These are phyloP conservation scores for Chloropsis hardwickii DNA, from an alignment of 2,113 vertebrate genomes.

Conservation along the genomic window DNA sequence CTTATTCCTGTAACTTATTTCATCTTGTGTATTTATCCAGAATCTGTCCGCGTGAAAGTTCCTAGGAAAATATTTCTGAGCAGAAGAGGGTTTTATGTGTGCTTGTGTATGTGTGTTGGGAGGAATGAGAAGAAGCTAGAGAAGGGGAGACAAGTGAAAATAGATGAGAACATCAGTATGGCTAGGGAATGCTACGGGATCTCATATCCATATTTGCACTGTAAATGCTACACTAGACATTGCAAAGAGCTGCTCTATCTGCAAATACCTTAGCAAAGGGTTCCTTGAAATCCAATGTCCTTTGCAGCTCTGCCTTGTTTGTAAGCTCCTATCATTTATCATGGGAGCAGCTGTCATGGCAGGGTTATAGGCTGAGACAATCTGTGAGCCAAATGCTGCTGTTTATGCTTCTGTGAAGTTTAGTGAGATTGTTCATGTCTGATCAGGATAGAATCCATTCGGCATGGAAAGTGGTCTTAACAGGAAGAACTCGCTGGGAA, in stretches of 20 bases:
- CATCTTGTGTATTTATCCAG: background rate
- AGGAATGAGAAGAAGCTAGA: background rate
- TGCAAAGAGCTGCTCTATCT: background rate
- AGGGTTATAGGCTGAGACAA: background rate
- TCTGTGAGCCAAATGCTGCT: background rate
- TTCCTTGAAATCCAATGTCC: background rate
- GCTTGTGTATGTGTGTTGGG: background rate
- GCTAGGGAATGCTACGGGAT: background rate
- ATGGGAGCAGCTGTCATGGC: background rate
- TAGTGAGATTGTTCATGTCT: background rate
- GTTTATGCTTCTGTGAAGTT: background rate
- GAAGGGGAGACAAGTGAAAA: background rate
- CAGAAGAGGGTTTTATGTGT: background rate
- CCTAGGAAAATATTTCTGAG: background rate
- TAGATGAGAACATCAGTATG: background rate
- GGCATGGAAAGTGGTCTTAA: background rate
- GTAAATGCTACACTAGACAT: background rate
- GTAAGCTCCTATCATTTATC: background rate
- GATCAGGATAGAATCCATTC: background rate
- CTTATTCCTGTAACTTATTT: background rate
- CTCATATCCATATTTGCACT: background rate
- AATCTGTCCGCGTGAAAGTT: accelerated
- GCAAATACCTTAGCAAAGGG: background rate
- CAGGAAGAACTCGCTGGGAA: background rate
- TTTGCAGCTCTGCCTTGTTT: background rate